phyloP scores from a whole-genome alignment of 2,888 invertebrate genomes.

The Drosophila mimetica region DNA sequence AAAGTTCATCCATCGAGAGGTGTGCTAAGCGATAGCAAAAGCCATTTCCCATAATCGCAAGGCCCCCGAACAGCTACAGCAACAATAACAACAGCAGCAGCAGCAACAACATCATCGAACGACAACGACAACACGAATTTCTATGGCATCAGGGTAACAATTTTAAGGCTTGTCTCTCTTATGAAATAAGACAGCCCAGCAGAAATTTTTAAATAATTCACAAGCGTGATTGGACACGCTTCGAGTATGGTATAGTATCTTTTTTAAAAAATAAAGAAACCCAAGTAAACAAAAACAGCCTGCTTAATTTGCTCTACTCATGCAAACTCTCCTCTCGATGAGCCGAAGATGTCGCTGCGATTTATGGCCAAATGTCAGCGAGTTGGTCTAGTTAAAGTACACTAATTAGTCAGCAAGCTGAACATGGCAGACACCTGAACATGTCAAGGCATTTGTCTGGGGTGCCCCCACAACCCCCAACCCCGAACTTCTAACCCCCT shows the following conservation, averaged over 20 bases:
- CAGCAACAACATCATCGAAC: conserved; percentile 14
- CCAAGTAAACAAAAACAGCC: not conserved
- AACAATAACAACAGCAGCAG: conserved; percentile 1
- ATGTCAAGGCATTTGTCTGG: conserved; percentile 69
- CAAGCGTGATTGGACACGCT: conserved; percentile 63
- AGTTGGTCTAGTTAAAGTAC: conserved; percentile 48
- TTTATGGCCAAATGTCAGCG: conserved; percentile 62
- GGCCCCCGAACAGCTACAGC: conserved; percentile 36
- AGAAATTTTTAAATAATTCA: conserved; percentile 54
- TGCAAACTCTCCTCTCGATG: conserved; percentile 39
- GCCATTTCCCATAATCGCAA: conserved; percentile 57
- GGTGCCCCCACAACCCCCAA: not conserved
- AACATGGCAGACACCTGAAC: conserved; percentile 67
- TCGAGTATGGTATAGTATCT: conserved; percentile 14
- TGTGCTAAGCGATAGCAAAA: conserved; percentile 55
- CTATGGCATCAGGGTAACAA: conserved; percentile 46
- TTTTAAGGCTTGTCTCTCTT: conserved; percentile 62
- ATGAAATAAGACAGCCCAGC: conserved; percentile 45
- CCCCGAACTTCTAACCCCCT: conserved; percentile 5
- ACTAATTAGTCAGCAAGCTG: conserved; percentile 67
- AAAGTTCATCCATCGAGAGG: conserved; percentile 50
- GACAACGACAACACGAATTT: conserved; percentile 53
- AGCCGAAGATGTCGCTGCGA: conserved; percentile 37
- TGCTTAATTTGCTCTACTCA: conserved; percentile 52
- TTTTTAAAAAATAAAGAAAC: conserved; percentile 3